phyloP scores from a whole-genome alignment of 2,113 vertebrate genomes.

The Acrocephalus kingi region DNA sequence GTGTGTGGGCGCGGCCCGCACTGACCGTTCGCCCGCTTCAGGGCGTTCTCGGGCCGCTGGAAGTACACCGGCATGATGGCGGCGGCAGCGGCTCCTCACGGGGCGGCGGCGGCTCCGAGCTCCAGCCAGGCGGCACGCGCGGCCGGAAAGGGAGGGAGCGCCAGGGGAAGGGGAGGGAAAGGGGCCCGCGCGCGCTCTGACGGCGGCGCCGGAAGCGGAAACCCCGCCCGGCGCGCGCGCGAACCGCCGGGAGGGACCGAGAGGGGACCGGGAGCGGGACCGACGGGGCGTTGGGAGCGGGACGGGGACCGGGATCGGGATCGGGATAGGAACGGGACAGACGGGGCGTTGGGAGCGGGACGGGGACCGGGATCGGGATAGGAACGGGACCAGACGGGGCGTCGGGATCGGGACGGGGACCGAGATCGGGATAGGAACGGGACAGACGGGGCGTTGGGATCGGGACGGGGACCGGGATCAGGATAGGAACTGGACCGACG shows the following conservation, averaged over 20 bases:
- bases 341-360: too few species aligned
- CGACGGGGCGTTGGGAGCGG: background rate
- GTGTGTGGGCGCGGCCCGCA: background rate
- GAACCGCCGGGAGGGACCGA: background rate
- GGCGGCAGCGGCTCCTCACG: background rate
- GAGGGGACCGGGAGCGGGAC: background rate
- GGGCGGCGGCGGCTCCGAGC: background rate
- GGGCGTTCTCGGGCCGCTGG: background rate
- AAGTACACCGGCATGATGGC: slow-evolving; percentile 3
- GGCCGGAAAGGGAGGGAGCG: background rate
- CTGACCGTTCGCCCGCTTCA: background rate
- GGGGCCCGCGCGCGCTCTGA: background rate
- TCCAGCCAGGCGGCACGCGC: background rate
- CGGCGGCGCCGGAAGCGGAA: background rate
- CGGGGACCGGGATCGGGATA: accelerated
- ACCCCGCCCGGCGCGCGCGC: background rate
- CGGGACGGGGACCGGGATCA: too few species aligned
- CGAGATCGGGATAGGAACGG: background rate
- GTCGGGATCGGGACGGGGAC: too few species aligned
- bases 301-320: too few species aligned
- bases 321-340: background rate
- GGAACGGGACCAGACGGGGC: background rate
- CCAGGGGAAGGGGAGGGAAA: background rate
- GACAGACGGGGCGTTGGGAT: background rate
- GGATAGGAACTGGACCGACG: background rate